Base-by-base conservation (phyloP, 2,113 vertebrate species). In the Poecilia latipinna region DNA sequence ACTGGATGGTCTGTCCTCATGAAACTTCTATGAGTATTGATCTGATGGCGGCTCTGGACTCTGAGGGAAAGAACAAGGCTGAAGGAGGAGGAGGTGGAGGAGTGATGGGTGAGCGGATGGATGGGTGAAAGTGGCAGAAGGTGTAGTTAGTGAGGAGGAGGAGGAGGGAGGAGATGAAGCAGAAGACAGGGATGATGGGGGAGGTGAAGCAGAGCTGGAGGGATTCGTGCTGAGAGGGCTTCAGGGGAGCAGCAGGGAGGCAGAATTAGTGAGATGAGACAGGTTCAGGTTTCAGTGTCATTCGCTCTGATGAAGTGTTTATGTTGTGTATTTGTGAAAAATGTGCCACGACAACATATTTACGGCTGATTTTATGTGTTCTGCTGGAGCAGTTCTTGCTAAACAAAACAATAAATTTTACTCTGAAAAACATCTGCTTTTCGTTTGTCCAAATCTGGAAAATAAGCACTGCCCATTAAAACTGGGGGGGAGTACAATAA, bases 21-120 rank as follows among this genome's bases (percentile, higher is more conserved):
- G 93, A 96, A 95, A 94, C 96, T 96, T 95, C 94, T 94, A 93
- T 95, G 93, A 95, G 90, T 94, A 94, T 92, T 93, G 95, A 96
- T 96, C 93, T 80, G 85, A 88, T 61, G 79, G 84, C 75, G 77
- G 85, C 82, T 72, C 82, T 79, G 81, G 82, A 77, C 83, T 84
- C 84, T 44, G 75, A 70, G 74, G 79, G 83, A 68, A 81, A 66
- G 74, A 74, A 75, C 4, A 57, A 63, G 72, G 79, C 57, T 29
- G 83, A 67, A 80, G 83, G 77, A 80, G 76, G 65, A 72, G 54
- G 32, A 37, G 61, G 37, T 51, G 51, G 73, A 78, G 74, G 83
- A 66, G 39, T 42, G 68, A 79, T 85, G 87, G 77, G 73, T 57
- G 84, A 70, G 79, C 60, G 84, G 78, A 79, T 70, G 81, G 75